Conservation (phyloP, 2,797 vertebrate species). For the Percopsis omiscomaycus region DNA sequence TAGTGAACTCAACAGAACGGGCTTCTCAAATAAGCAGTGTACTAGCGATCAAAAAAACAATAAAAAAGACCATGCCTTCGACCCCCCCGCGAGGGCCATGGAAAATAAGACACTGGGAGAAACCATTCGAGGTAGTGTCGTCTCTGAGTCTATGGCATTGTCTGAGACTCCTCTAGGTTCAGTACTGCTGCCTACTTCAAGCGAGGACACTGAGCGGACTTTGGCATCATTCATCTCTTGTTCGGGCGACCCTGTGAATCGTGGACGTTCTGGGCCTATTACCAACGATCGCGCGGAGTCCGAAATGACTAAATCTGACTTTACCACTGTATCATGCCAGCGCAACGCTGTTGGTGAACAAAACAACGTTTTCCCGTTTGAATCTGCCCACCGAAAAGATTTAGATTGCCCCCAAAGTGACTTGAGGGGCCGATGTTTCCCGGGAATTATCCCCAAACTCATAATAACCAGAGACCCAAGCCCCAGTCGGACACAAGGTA, state of each 20-base stretch:
- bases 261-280: neutral
- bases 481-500: constrained; percentile 46
- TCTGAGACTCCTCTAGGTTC: constrained; percentile 14
- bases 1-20: constrained; percentile 47
- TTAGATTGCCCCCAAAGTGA: constrained; percentile 23
- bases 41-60: constrained; percentile 33
- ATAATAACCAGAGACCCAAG: constrained; percentile 85
- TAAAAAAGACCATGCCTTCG: constrained; percentile 72
- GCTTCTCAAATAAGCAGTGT: constrained; percentile 35
- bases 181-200: constrained; percentile 25
- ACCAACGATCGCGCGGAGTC: constrained; percentile 11
- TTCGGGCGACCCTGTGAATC: constrained; percentile 20
- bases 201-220: constrained; percentile 40
- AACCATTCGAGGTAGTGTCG: constrained; percentile 27
- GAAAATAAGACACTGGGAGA: constrained; percentile 65
- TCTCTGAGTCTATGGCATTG: constrained; percentile 13
- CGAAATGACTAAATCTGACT: constrained; percentile 61
- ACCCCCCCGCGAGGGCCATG: constrained; percentile 70
- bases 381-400: constrained; percentile 14
- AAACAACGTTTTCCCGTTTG: constrained; percentile 2
- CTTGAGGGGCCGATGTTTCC: constrained; percentile 46
- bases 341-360: constrained; percentile 11
- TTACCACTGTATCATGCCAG: constrained; percentile 4
- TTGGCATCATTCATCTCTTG: constrained; percentile 17
- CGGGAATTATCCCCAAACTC: constrained; percentile 83